Base-by-base conservation (phyloP, 2,888 invertebrate species). In the Nymphalis polychloros region DNA sequence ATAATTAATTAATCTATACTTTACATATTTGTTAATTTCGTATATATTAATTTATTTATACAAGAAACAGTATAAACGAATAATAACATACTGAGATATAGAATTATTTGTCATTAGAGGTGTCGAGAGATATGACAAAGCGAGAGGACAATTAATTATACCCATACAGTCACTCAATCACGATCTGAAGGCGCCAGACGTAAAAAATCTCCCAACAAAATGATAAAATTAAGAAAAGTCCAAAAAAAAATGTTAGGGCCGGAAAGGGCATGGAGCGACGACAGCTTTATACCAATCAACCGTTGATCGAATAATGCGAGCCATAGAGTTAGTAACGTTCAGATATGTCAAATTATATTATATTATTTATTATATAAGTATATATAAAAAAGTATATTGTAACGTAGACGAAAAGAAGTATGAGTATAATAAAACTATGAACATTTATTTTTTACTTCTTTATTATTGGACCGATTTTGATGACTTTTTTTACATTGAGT, bases 121-220 rank as follows among this genome's bases (percentile, higher is more conserved):
- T 71, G 72, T 71, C 70, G 66, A 63, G 19, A 59, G 70, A 66
- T 72, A 67, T 69, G 67, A 71, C 69, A 73, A 68, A 64, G 53
- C 57, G 69, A 68, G 68, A 55, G 72, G 72, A 75, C 70, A 76
- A 73, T 77, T 76, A 77, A 78, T 78, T 76, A 79, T 70, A 81
- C 83, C 84, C 78, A 76, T 75, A 77, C 76, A 55, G 27, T 55
- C 81, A 80, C 84, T 88, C 88, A 81, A 89, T 89, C 88, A 47
- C 66, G 71, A 76, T 76, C 74, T 73, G 72, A 70, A 80, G 84
- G 86, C 88, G 87, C 86, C 87, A 73, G 50, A 69, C 68, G 80
- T 82, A 84, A 86, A 86, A 86, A 88, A 81, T 77, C 78, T 84
- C 86, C 88, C 77, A 59, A 59, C 48, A 76, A 84, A 81, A 84